Evolutionary conservation across 2,888 invertebrate species (phyloP).

Genomic region (Amiota mariae): DNA sequence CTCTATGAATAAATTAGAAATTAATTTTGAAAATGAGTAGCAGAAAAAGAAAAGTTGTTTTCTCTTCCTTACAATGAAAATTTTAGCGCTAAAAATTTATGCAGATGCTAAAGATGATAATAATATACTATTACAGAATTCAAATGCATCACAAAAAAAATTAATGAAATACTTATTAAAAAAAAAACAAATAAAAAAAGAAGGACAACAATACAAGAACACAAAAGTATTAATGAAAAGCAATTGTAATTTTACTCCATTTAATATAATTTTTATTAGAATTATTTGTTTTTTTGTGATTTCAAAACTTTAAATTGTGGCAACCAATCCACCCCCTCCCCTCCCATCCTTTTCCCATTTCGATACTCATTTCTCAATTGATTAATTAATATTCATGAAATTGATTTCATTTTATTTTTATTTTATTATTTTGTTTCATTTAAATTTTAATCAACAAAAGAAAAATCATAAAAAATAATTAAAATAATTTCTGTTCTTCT

Average conservation of each 20-base stretch:
- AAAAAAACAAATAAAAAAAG: conserved; percentile 24
- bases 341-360: too few relatives aligned
- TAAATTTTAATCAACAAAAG: background rate
- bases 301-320: too few relatives aligned
- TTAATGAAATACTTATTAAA: conserved; percentile 9
- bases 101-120: background rate
- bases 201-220: conserved; percentile 3
- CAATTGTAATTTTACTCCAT: conserved; percentile 2
- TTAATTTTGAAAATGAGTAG: conserved; percentile 28
- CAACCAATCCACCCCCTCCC: too few relatives aligned
- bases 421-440: conserved; percentile 26
- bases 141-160: too few relatives aligned
- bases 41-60: conserved; percentile 22
- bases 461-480: conserved; percentile 1
- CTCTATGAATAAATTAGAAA: background rate
- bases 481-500: background rate
- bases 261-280: too few relatives aligned
- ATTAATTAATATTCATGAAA: too few relatives aligned
- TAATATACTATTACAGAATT: too few relatives aligned
- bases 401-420: background rate
- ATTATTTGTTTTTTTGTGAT: too few relatives aligned
- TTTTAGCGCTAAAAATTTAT: conserved; percentile 26
- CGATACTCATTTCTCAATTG: too few relatives aligned
- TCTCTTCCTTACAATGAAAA: conserved; percentile 39
- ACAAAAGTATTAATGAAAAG: conserved; percentile 37